Conservation (phyloP, 2,113 vertebrate genomes). For the Saguinus midas region DNA sequence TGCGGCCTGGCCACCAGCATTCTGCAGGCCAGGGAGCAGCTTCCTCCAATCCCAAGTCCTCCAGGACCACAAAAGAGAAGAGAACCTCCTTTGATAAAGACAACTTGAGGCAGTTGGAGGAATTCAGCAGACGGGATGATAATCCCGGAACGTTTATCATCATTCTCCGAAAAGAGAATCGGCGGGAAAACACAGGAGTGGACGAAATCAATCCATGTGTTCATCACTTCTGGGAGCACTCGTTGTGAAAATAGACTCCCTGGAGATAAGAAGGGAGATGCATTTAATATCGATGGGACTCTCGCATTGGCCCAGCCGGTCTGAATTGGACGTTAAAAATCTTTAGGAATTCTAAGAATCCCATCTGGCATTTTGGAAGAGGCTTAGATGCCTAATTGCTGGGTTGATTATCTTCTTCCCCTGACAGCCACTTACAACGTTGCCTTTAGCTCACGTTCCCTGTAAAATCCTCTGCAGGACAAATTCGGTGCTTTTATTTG, state of each 20-base stretch:
- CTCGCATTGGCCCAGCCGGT: fast-evolving
- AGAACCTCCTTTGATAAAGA: background rate
- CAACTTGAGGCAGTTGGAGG: background rate
- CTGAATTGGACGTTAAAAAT: background rate
- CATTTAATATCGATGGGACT: fast-evolving
- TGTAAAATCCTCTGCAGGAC: background rate
- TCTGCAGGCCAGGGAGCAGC: background rate
- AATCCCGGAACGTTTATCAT: background rate
- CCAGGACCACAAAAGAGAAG: background rate
- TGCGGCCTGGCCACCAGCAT: background rate
- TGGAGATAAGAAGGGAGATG: background rate
- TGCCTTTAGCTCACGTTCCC: background rate
- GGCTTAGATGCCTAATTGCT: background rate
- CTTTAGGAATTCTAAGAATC: background rate
- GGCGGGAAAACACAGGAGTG: background rate
- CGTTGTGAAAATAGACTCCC: background rate
- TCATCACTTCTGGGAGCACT: background rate
- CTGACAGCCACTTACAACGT: background rate
- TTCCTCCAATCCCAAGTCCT: background rate
- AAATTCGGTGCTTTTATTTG: background rate
- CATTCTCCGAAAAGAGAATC: background rate
- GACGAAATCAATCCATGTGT: background rate
- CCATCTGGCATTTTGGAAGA: background rate
- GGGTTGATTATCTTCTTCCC: background rate
- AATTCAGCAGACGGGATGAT: background rate